Evolutionary conservation across 2,888 invertebrate genomes (phyloP), one percentile per base, ranked within the genome.

Genomic region (Theodoxus fluviatilis): DNA sequence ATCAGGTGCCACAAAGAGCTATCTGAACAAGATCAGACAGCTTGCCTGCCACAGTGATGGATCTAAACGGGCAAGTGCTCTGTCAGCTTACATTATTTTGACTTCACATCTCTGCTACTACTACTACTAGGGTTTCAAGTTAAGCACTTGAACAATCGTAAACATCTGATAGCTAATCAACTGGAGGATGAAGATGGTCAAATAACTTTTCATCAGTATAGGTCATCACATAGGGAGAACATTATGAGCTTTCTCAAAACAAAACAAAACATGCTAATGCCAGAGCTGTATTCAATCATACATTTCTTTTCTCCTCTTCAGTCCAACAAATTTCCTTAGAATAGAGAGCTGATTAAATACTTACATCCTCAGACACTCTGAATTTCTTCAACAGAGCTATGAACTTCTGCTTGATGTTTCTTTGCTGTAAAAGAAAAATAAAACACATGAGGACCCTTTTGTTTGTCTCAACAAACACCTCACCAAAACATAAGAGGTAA

Each of bases 351-450:
- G 15, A 31, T 63, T 7, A 43, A 43, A n/a, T 43, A 77, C 84
- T 78, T 74, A 87, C 89, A 80, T 96, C 96, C 87, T 98, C 98
- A 55, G 83, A 79, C 28, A 84, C 77, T 74, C 95, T 93, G 90
- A 99, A 98, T 82, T 96, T 92, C 85, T 94, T 94, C 84, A 99
- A 89, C 79, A 99, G 89, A 67, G 97, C 95, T 75, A 96, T 94
- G 88, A 99, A 96, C 89, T 95, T 95, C 89, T 98, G 96, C 88
- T 98, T 98, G 84, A 98, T 90, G 89, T 98, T 98, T 84, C 95
- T 92, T 92, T 95, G 94, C 91, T 94, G 90, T 59, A 82, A 83
- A 68, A 75, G 89, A 83, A 74, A 71, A 74, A 33, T 71, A 68
- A 72, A 31, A 76, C n/a, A 43, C 6, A 43, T 31, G 31, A 15